Evolutionary conservation across 2,113 vertebrate genomes (phyloP).

Genomic region (western clawed frog (Xenopus tropicalis)): UCB_Xtro_10.0 CM004444.2:18730501-18731000

Average conservation of each 20-base stretch:
- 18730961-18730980: too few species aligned
- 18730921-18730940: not conserved
- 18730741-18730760: slow-evolving; percentile 8
- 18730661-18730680: slow-evolving; percentile 23
- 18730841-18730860: slow-evolving; percentile 12
- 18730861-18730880: not conserved
- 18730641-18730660: slow-evolving; percentile 3
- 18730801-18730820: slow-evolving; percentile 4
- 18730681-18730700: slow-evolving; percentile 14
- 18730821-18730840: not conserved
- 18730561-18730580: too few species aligned
- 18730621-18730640: not conserved
- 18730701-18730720: slow-evolving; percentile 15
- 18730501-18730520: too few species aligned
- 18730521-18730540: too few species aligned
- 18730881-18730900: slow-evolving; percentile 2
- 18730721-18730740: slow-evolving; percentile 13
- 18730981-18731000: too few species aligned
- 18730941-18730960: too few species aligned
- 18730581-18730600: too few species aligned
- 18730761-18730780: not conserved
- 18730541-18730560: too few species aligned
- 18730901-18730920: not conserved
- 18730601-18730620: not conserved
- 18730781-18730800: slow-evolving; percentile 3